Conservation (phyloP, 2,797 vertebrate genomes). For the Xenentodon cancila region DNA sequence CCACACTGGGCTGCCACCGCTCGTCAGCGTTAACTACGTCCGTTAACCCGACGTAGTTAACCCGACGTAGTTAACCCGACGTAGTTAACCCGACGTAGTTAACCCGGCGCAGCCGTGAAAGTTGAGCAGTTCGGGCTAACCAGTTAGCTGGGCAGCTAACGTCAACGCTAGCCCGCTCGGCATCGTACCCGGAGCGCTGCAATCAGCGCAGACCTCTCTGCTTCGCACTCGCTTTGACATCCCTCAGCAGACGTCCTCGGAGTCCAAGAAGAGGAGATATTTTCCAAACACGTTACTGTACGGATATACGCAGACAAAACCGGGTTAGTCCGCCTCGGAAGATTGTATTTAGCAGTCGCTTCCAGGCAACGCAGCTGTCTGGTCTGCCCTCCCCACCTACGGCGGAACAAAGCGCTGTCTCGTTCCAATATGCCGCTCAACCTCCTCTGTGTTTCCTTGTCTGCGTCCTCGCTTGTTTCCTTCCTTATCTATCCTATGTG, state of each 20-base stretch:
- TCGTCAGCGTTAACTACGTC: conserved; percentile 15
- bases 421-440: conserved; percentile 42
- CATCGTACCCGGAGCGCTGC: conserved; percentile 91
- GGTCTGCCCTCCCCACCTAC: conserved; percentile 59
- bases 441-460: conserved; percentile 36
- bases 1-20: not conserved
- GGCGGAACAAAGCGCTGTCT: conserved; percentile 74
- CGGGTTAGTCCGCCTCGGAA: conserved; percentile 11
- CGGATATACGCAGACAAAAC: conserved; percentile 2
- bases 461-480: conserved; percentile 29
- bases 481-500: not conserved
- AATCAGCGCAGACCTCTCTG: conserved; percentile 96
- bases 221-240: conserved; percentile 95
- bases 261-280: conserved; percentile 35
- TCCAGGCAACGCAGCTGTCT: conserved; percentile 26
- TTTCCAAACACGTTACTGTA: conserved; percentile 1
- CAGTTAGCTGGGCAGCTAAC: conserved; percentile 64
- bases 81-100: too few relatives aligned
- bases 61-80: too few relatives aligned
- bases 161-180: conserved; percentile 57
- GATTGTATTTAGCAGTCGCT: conserved; percentile 18
- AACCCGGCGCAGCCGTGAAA: conserved; percentile 16
- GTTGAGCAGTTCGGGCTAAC: conserved; percentile 45
- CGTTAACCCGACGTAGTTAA: conserved; percentile 24
- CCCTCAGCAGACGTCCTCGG: conserved; percentile 53